These are phyloP conservation scores for Bombus breviceps DNA, from an alignment of 1,140 invertebrate species.

Conservation along the genomic window DNA sequence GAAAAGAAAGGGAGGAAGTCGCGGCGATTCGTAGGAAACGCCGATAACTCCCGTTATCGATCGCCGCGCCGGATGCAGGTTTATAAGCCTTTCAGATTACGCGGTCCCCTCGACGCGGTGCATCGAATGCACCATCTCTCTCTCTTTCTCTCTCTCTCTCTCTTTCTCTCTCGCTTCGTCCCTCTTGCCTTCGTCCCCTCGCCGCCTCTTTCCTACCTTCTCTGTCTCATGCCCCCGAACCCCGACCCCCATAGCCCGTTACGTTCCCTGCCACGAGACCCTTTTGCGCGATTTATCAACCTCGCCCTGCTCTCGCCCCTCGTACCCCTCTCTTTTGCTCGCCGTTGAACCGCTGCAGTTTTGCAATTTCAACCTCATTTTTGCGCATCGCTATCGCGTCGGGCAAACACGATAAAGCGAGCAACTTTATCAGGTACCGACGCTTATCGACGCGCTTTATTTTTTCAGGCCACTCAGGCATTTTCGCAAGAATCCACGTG, in stretches of 20 bases:
- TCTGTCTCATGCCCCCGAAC: background rate
- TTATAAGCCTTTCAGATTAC: slow-evolving; percentile 78
- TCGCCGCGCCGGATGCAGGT: slow-evolving; percentile 76
- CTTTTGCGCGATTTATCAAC: slow-evolving; percentile 66
- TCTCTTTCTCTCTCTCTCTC: background rate
- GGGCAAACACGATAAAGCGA: slow-evolving; percentile 79
- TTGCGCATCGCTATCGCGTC: slow-evolving; percentile 77
- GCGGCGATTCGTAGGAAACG: slow-evolving; percentile 67
- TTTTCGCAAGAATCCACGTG: slow-evolving; percentile 78
- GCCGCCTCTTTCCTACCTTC: slow-evolving; percentile 12
- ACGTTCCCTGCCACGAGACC: slow-evolving; percentile 49
- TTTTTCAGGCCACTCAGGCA: slow-evolving; percentile 79
- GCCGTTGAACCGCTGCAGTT: slow-evolving; percentile 63
- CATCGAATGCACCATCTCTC: slow-evolving; percentile 59
- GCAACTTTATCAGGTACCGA: slow-evolving; percentile 73
- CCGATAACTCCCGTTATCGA: slow-evolving; percentile 77
- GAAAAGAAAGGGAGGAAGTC: slow-evolving; percentile 45
- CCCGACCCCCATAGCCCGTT: slow-evolving; percentile 21
- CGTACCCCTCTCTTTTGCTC: background rate
- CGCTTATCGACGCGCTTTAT: slow-evolving; percentile 76
- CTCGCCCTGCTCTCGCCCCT: slow-evolving; percentile 28
- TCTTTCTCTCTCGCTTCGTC: background rate
- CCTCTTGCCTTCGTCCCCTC: slow-evolving; percentile 8
- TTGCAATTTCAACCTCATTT: slow-evolving; percentile 82
- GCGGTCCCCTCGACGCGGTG: slow-evolving; percentile 64